phyloP scores from a whole-genome alignment of 2,888 invertebrate genomes.

The Mimachlamys varia region DNA sequence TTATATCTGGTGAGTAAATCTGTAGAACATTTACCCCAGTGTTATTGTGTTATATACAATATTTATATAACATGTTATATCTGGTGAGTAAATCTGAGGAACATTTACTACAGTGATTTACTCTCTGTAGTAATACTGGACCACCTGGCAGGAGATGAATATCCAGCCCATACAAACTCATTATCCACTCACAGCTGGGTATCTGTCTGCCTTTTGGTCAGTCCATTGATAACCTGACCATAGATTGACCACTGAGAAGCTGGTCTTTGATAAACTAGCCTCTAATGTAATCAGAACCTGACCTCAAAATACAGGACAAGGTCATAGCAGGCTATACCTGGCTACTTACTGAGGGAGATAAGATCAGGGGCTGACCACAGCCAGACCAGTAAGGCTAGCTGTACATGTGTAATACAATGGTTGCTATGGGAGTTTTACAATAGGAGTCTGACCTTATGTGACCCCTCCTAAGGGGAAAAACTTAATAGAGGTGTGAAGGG shows the following conservation, averaged over 20 bases:
- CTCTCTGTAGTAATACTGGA: neutral
- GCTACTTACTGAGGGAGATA: neutral
- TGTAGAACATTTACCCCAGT: too few relatives aligned
- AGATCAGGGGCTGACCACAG: too few relatives aligned
- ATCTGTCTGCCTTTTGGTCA: conserved; percentile 31
- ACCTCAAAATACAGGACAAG: neutral
- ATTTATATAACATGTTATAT: too few relatives aligned
- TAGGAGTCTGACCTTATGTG: neutral
- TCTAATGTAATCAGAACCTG: neutral
- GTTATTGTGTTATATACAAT: too few relatives aligned
- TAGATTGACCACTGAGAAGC: conserved; percentile 20
- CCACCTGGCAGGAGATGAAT: conserved; percentile 15
- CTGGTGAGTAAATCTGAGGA: too few relatives aligned
- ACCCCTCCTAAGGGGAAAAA: neutral
- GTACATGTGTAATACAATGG: too few relatives aligned
- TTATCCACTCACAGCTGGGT: neutral
- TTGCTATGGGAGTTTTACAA: too few relatives aligned
- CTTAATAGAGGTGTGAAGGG: neutral
- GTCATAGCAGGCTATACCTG: neutral
- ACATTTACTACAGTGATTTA: neutral
- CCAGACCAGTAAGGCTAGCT: too few relatives aligned
- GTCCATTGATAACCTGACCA: conserved; percentile 4
- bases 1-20: too few relatives aligned
- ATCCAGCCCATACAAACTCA: neutral
- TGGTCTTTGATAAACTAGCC: neutral